phyloP scores from a whole-genome alignment of 2,113 vertebrate genomes.

The Nycticryphes semicollaris region DNA sequence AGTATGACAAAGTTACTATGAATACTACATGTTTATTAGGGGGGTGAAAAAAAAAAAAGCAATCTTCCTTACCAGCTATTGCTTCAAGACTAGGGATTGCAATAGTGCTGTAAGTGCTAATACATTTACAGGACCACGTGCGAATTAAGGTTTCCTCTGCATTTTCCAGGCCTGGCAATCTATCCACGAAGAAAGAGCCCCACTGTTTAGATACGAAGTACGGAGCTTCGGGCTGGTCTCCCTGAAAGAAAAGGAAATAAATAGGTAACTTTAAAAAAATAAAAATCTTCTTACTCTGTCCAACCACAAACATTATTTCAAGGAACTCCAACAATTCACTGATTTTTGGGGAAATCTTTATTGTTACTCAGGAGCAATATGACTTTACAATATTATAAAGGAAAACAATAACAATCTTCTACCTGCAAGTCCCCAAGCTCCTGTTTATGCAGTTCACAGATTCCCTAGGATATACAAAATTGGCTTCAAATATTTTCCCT shows the following conservation, averaged over 20 bases:
- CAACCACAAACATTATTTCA: neutral
- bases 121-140: constrained; percentile 90
- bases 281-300: neutral
- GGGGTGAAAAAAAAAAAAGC: neutral
- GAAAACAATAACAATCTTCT: neutral
- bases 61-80: constrained; percentile 85
- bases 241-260: constrained; percentile 72
- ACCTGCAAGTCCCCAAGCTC: neutral
- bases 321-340: neutral
- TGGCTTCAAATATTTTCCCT: neutral
- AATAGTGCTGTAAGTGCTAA: constrained; percentile 91
- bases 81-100: constrained; percentile 91
- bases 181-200: constrained; percentile 93
- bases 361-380: neutral
- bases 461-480: neutral
- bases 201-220: constrained; percentile 85
- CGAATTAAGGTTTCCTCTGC: constrained; percentile 77
- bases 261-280: neutral
- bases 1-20: neutral
- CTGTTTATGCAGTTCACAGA: neutral
- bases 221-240: constrained; percentile 78
- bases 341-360: neutral
- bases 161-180: constrained; percentile 67
- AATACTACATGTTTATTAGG: neutral
- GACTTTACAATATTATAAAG: neutral